phyloP scores from a whole-genome alignment of 37 sponge, comb jelly and placozoan species.

The Cladorhizidae sp. region DNA sequence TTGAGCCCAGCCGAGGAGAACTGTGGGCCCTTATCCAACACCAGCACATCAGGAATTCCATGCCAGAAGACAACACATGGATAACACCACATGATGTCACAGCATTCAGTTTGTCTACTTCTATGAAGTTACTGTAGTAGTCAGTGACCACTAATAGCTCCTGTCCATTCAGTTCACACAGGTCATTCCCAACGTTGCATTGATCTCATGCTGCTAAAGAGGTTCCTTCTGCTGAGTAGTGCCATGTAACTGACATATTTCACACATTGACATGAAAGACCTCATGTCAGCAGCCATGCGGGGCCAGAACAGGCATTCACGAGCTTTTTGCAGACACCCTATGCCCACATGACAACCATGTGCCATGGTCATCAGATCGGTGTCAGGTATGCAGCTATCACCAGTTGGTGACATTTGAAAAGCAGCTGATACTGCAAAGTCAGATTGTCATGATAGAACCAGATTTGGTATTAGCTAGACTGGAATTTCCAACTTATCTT shows the following conservation, averaged over 20 bases:
- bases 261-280: conserved; percentile 43
- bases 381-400: conserved; percentile 25
- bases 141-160: conserved; percentile 30
- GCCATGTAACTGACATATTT: conserved; percentile 6
- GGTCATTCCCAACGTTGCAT: conserved; percentile 46
- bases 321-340: conserved; percentile 28
- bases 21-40: conserved; percentile 53
- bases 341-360: conserved; percentile 32
- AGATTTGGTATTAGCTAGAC: conserved; percentile 13
- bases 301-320: too few relatives aligned
- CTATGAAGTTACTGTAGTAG: too few relatives aligned
- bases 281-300: conserved; percentile 24
- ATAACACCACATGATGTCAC: conserved; percentile 11
- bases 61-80: background rate
- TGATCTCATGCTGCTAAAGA: conserved; percentile 21
- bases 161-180: conserved; percentile 39
- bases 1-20: conserved; percentile 25
- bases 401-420: conserved; percentile 33
- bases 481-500: conserved; percentile 21
- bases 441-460: conserved; percentile 35
- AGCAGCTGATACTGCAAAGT: conserved; percentile 41
- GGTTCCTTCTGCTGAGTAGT: conserved; percentile 18
- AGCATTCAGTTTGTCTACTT: conserved; percentile 11
- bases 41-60: conserved; percentile 25
- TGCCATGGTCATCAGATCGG: background rate